Evolutionary conservation across 2,888 invertebrate species (phyloP).

Genomic region (Drepanosiphum platanoidis): DNA sequence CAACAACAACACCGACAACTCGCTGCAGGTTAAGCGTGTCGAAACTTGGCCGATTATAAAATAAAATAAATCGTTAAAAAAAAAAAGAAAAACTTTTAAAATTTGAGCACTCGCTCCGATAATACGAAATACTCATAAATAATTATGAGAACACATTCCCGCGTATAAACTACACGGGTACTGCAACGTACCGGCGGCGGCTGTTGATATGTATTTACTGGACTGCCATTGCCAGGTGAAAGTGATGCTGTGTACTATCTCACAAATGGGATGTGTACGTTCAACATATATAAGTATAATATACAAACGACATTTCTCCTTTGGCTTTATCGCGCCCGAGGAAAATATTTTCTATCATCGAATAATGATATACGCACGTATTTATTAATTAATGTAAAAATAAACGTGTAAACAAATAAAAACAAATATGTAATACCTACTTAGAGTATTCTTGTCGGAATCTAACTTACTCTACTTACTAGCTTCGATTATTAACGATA

Average conservation of each 20-base stretch:
- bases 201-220: slow-evolving; percentile 17
- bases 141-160: slow-evolving; percentile 32
- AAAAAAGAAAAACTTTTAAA: slow-evolving; percentile 15
- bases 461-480: no score
- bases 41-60: neutral
- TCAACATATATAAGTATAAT: no score
- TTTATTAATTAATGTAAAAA: neutral
- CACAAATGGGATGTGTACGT: slow-evolving; percentile 23
- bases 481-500: no score
- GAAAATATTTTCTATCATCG: slow-evolving; percentile 21
- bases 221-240: slow-evolving; percentile 34
- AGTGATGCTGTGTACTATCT: slow-evolving; percentile 22
- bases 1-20: neutral
- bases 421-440: no score
- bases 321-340: slow-evolving; percentile 17
- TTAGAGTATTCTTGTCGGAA: no score
- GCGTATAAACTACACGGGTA: slow-evolving; percentile 50
- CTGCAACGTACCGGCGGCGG: slow-evolving; percentile 22
- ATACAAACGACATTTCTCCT: slow-evolving; percentile 48
- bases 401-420: slow-evolving; percentile 1
- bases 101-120: neutral
- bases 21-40: slow-evolving; percentile 1
- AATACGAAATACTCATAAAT: slow-evolving; percentile 6
- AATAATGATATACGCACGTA: neutral
- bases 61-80: neutral